These are phyloP conservation scores for Calidris pugnax DNA, from an alignment of 2,113 vertebrate species.

Conservation along the genomic window DNA sequence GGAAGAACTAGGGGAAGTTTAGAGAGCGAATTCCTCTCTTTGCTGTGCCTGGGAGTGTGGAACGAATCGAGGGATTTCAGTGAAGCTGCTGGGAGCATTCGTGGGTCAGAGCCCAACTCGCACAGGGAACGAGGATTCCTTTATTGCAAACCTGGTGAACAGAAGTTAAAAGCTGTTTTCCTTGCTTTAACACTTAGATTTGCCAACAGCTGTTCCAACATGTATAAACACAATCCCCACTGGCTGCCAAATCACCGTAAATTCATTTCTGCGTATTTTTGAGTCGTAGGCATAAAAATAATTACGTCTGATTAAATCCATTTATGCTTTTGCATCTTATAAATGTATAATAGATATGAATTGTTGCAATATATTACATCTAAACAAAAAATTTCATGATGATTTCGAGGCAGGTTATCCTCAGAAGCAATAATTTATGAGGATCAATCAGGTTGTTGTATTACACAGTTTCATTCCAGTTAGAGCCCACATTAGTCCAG, in stretches of 20 bases:
- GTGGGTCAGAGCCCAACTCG: neutral
- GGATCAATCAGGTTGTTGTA: neutral
- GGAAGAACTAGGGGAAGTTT: conserved; percentile 25
- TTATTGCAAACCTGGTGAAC: neutral
- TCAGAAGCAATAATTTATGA: conserved; percentile 26
- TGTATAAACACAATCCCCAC: conserved; percentile 74
- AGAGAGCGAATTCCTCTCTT: neutral
- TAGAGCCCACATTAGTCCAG: neutral
- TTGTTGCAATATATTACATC: conserved; percentile 37
- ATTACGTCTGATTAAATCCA: conserved; percentile 76
- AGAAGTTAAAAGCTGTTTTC: conserved; percentile 68
- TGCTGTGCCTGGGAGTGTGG: neutral
- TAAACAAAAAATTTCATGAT: conserved; percentile 64
- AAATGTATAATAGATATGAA: conserved; percentile 69
- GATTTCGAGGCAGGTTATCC: conserved; percentile 26
- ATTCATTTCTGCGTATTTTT: conserved; percentile 76
- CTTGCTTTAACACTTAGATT: conserved; percentile 68
- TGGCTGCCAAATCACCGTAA: conserved; percentile 76
- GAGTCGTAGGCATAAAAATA: conserved; percentile 73
- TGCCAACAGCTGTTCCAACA: conserved; percentile 74
- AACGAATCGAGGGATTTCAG: neutral
- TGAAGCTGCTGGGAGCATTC: neutral
- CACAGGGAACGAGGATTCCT: neutral
- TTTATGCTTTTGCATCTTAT: conserved; percentile 69
- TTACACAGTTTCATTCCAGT: conserved; percentile 42